Evolutionary conservation across 2,797 vertebrate species (phyloP), one percentile per base, ranked within the genome.

Genomic region (Mergus octosetaceus): DNA sequence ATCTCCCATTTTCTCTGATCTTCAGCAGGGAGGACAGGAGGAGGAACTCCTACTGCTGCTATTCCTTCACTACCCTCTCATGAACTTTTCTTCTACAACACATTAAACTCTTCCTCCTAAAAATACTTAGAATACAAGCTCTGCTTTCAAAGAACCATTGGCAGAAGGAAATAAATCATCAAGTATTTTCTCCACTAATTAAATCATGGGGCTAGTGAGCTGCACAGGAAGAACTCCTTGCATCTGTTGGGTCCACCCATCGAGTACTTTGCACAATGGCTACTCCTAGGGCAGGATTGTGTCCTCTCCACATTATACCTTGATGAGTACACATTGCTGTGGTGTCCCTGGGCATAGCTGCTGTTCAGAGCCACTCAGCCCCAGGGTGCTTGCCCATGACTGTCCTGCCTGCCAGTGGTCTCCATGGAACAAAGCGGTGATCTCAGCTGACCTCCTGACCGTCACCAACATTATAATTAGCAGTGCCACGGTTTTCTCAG

Each of bases 1-100:
- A 34, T 11, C 24, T n/a, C 14, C 74, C 9, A 3, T 61, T 85
- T 91, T 58, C 58, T 84, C 89, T 81, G 43, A 65, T 64, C 53
- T 87, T 86, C 62, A 92, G 36, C 68, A 85, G 20, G 51, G 25
- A 74, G 47, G 43, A 56, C 58, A 61, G 1, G 1, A 89, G 30
- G 20, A 93, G n/a, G 47, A 81, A 68, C 43, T 68, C 58, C 69
- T 89, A 68, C 73, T 54, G 25, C 64, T 72, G 49, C 58, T 91
- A 24, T 68, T 71, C 58, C 69, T 71, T 93, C 49, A 13, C 38
- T 58, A 74, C 39, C 24, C 32, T 71, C 73, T 86, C 22, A 53
- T 10, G 39, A 85, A 49, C 28, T 73, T 75, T 58, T 65, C 65
- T 65, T 47, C 57, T 54, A 27, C 19, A 66, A 49, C 4, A 28